Base-by-base conservation (phyloP, 2,797 vertebrate species). In the Synaphobranchus kaupii region DNA sequence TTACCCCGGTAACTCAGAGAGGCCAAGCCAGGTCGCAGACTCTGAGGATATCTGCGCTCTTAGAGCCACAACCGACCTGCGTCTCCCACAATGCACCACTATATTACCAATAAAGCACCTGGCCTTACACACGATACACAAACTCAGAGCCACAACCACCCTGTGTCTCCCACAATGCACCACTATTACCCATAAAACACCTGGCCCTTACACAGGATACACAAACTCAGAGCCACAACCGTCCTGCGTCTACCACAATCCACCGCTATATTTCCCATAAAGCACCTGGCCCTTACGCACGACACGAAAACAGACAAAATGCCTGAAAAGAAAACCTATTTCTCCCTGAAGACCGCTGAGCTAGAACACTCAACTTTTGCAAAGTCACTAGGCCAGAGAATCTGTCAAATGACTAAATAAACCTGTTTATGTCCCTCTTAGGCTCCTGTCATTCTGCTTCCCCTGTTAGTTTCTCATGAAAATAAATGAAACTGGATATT, bases 21-120 rank as follows among this genome's bases (percentile, higher is more conserved):
- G 85, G 87, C 52, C 63, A 63, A 48, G 76, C 85, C 80, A 63
- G 84, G 81, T 68, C 54, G 0, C 54, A 66, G 22, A 66, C 22
- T 22, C 60, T 50, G 89, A 88, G 60, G 60, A 86, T 66, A 52
- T 60, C 84, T 44, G 5, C 17, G 1, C 86, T 87, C 13, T 66
- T 15, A 44, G 58, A 44, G 31, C 9, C 68, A 31, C 3, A 12
- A 31, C 71, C 13, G 5, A 5, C 12, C 9, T 17, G 8, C 17
- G 2, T 20, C 31, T 15, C 17, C 5, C 71, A 73, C 31, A 10
- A 28, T 68, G 6, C 60, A 66, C 22, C 25, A 66, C 60, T 66
- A 66, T 22, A 66, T 66, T 66, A n/a, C 60, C 60, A 22, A 66
- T 66, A 73, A 12, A 12, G 34, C 68, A 71, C 66, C 10, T 31